phyloP scores from a whole-genome alignment of 2,113 vertebrate genomes.

The Spilogale gracilis region DNA sequence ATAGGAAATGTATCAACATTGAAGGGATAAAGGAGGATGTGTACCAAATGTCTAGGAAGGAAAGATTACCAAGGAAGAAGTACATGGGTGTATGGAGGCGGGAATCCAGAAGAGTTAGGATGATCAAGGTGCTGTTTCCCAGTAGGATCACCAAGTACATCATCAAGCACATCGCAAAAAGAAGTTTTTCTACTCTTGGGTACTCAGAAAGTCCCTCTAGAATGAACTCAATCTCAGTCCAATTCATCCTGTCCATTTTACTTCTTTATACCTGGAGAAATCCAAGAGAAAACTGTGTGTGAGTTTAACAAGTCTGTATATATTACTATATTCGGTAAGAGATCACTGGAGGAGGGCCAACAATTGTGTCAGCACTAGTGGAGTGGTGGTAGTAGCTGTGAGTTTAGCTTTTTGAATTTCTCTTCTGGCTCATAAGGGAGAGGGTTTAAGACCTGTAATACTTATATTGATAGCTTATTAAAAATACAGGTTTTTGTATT shows the following conservation, averaged over 20 bases:
- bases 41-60: slow-evolving; percentile 70
- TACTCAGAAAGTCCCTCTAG: slow-evolving; percentile 59
- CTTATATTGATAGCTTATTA: not conserved
- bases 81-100: slow-evolving; percentile 69
- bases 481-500: not conserved
- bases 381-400: not conserved
- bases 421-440: not conserved
- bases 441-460: not conserved
- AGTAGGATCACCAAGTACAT: slow-evolving; percentile 70
- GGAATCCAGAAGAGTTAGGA: slow-evolving; percentile 48
- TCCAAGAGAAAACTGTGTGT: not conserved
- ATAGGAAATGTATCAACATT: slow-evolving; percentile 69
- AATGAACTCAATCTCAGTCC: slow-evolving; percentile 70
- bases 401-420: not conserved
- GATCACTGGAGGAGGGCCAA: not conserved
- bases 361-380: not conserved
- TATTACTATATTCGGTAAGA: not conserved
- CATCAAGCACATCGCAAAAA: slow-evolving; percentile 55
- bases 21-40: slow-evolving; percentile 68
- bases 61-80: slow-evolving; percentile 78
- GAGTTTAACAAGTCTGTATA: not conserved
- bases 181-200: slow-evolving; percentile 9
- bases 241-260: slow-evolving; percentile 42
- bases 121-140: slow-evolving; percentile 65
- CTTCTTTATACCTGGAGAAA: not conserved